Evolutionary conservation across 2,113 vertebrate species (phyloP).

Genomic region (Oncorhynchus clarkii): DNA sequence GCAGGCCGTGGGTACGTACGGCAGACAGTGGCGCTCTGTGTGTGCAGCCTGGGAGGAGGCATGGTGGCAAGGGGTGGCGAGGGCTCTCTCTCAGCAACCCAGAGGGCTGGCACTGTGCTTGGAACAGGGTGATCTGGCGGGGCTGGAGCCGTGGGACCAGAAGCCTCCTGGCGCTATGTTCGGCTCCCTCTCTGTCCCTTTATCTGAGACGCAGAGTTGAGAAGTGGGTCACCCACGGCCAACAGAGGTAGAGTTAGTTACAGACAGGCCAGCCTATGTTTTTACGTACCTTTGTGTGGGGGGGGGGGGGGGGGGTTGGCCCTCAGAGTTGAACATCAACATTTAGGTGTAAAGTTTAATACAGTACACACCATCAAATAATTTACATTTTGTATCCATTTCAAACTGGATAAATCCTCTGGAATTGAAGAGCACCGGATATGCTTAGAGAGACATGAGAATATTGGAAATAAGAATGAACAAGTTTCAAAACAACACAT

Average conservation of each 20-base stretch:
- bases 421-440: constrained; percentile 8
- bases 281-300: neutral
- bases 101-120: constrained; percentile 29
- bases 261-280: constrained; percentile 5
- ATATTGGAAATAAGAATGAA: too few relatives aligned
- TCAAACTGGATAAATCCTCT: neutral
- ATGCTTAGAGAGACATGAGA: constrained; percentile 5
- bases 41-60: constrained; percentile 7
- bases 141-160: constrained; percentile 36
- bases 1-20: too few relatives aligned
- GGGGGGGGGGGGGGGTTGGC: too few relatives aligned
- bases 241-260: constrained; percentile 38
- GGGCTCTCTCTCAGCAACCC: constrained; percentile 1
- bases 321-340: too few relatives aligned
- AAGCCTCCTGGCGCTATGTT: constrained; percentile 20
- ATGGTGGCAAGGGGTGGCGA: constrained; percentile 1
- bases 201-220: constrained; percentile 27
- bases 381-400: too few relatives aligned
- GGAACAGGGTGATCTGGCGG: constrained; percentile 17
- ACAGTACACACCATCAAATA: too few relatives aligned
- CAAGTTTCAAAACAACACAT: too few relatives aligned
- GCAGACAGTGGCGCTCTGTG: neutral
- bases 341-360: too few relatives aligned
- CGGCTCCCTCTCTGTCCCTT: constrained; percentile 13
- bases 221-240: constrained; percentile 40